Base-by-base conservation (phyloP, 1,140 invertebrate species). In the Trichonephila clavata region DNA sequence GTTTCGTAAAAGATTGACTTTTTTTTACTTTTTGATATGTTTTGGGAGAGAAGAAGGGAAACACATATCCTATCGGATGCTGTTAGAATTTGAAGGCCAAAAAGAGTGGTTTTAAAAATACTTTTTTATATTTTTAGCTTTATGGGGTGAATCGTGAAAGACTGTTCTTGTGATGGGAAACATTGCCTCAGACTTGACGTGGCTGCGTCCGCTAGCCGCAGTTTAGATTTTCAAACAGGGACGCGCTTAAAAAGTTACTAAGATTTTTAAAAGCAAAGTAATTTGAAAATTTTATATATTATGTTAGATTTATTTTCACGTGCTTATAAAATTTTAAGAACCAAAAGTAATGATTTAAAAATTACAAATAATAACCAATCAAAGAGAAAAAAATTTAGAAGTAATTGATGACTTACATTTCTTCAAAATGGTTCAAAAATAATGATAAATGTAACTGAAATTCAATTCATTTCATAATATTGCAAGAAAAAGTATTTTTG, bases 101-200 rank as follows among this genome's bases (percentile, higher is more conserved):
- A 59, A 77, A 77, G 27, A 84, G 83, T 84, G 83, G 83, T 59
- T 59, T 84, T 84, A 84, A 84, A 60, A 27, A 18, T 39, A 18
- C 21, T 20, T 63, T 63, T 63, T 63, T 63, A 20, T 39, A 39
- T 39, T 77, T 77, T 77, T 77, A 77, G 27, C 32, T 68, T 77
- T 84, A 84, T 50, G 20, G 83, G n/a, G 43, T 84, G 43, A 60
- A 60, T 59, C 83, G 18, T 60, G 71, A 84, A 84, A 50, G 83
- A 84, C 83, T 59, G 83, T 24, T 84, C 16, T 14, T 84, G 43
- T 84, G 83, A 84, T 84, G 83, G 21, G n/a, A 84, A 84, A 84
- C 83, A 84, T 21, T n/a, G 43, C 57, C 57, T 84, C 57, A 20
- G 50, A 84, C 83, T 84, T 84, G 83, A 84, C 83, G 83, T 84